phyloP scores from a whole-genome alignment of 2,797 vertebrate species.

The Crenuchus spilurus region DNA sequence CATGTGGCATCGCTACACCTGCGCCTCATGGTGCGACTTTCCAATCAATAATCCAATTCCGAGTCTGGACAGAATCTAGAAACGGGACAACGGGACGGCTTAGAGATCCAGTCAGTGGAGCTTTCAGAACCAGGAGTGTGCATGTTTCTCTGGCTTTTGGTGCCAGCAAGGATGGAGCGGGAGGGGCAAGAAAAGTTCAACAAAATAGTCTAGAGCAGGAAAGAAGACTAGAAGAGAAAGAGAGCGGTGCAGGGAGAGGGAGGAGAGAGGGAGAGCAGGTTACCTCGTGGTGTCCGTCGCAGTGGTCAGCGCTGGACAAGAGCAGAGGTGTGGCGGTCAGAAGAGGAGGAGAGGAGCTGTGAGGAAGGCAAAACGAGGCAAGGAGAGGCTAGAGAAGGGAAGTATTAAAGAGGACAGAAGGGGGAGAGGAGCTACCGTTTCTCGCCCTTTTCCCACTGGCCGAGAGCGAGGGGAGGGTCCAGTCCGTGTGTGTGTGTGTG shows the following conservation, averaged over 20 bases:
- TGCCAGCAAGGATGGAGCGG: not conserved
- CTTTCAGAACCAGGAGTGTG: too few species aligned
- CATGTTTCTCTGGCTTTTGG: too few species aligned
- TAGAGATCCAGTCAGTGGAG: not conserved
- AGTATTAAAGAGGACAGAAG: slow-evolving; percentile 40
- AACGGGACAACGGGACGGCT: not conserved
- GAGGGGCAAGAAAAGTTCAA: slow-evolving; percentile 18
- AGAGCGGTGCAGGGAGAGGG: slow-evolving; percentile 17
- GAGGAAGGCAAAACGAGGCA: slow-evolving; percentile 44
- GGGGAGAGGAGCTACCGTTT: slow-evolving; percentile 52
- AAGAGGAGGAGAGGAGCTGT: slow-evolving; percentile 50
- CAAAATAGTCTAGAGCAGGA: slow-evolving; percentile 18
- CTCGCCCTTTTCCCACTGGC: slow-evolving; percentile 50
- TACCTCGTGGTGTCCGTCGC: slow-evolving; percentile 54
- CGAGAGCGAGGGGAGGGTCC: slow-evolving; percentile 32
- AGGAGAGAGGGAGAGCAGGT: slow-evolving; percentile 42
- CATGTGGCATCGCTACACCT: slow-evolving; percentile 34
- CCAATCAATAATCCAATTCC: not conserved
- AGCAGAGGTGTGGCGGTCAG: slow-evolving; percentile 52
- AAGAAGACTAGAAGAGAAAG: slow-evolving; percentile 18
- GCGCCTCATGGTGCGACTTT: slow-evolving; percentile 1
- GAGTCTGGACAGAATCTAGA: too few species aligned
- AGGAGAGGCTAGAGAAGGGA: slow-evolving; percentile 44
- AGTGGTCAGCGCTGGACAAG: slow-evolving; percentile 49
- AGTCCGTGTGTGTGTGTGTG: slow-evolving; percentile 42